Evolutionary conservation across 1,140 invertebrate species (phyloP).

Genomic region (Pollicipes pollicipes): DNA sequence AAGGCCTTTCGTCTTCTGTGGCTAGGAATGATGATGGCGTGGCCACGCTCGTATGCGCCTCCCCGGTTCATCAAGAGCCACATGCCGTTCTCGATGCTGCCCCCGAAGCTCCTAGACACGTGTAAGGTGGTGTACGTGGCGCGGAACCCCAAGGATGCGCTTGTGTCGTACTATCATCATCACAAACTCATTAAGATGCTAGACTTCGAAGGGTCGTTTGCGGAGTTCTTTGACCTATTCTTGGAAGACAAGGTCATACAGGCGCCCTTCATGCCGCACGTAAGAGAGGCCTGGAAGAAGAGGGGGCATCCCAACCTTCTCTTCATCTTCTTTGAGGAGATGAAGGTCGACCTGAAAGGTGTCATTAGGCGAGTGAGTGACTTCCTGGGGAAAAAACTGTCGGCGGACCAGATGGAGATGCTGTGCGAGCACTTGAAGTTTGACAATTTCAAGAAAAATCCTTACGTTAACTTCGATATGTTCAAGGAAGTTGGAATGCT

Average conservation of each 20-base stretch:
- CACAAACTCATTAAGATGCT: slow-evolving; percentile 14
- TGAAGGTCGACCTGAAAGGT: slow-evolving; percentile 10
- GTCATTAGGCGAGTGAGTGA: slow-evolving; percentile 8
- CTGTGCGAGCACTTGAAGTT: slow-evolving; percentile 4
- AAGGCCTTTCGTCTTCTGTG: not conserved
- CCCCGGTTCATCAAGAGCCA: slow-evolving; percentile 31
- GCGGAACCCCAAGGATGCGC: slow-evolving; percentile 83
- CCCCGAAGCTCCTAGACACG: slow-evolving; percentile 18
- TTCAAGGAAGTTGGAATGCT: not conserved
- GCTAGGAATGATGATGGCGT: not conserved
- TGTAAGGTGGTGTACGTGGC: slow-evolving; percentile 67
- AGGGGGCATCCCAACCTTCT: slow-evolving; percentile 11
- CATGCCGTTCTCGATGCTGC: slow-evolving; percentile 26
- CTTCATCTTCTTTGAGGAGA: slow-evolving; percentile 14
- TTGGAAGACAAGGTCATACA: slow-evolving; percentile 12
- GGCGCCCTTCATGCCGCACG: slow-evolving; percentile 9
- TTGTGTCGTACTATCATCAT: slow-evolving; percentile 47
- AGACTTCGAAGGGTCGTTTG: slow-evolving; percentile 12
- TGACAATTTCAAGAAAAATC: not conserved
- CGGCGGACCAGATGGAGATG: not conserved
- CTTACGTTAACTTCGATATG: not conserved
- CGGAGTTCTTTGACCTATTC: slow-evolving; percentile 16
- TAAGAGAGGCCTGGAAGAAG: slow-evolving; percentile 10
- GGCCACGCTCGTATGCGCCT: slow-evolving; percentile 13
- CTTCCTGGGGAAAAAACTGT: slow-evolving; percentile 9